Evolutionary conservation across 2,797 vertebrate genomes (phyloP), one percentile per base, ranked within the genome.

Genomic region (Neomorphus geoffroyi): DNA sequence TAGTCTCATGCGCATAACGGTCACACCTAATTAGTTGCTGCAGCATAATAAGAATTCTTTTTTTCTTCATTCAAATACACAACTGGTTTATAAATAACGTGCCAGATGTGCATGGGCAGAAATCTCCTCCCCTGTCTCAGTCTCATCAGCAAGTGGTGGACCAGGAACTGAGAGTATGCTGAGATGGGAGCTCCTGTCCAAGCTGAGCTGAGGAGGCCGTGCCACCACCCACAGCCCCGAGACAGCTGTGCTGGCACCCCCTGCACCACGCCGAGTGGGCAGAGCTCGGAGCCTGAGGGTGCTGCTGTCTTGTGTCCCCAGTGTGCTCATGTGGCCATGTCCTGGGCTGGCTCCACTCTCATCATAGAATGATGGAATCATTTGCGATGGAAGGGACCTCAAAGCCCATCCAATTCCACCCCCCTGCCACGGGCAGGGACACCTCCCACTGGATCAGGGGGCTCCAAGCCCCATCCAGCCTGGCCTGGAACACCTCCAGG

Each of bases 251-350:
- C n/a, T n/a, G n/a, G n/a, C n/a, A n/a, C n/a, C n/a, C n/a, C 64
- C 13, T 4, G 23, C 45, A 5, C 7, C 2, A 1, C 1, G 5
- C 30, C 7, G 2, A 0, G 41, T 4, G 9, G 17, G 32, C 56
- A 56, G 33, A 33, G 41, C 79, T 30, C 48, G 2, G 48, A 17
- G 30, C 28, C 33, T 6, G 24, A 5, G 5, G n/a, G 2, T 32
- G 18, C 2, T 46, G 70, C 50, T 58, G 50, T 43, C 43, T n/a
- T 28, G 0, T 9, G 17, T 26, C 41, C 37, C 48, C 41, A 22
- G 24, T 28, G 5, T 7, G 33, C 19, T 85, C 6, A 0, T 2
- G 17, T 8, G 24, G 54, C 61, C 54, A 7, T 3, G 0, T 28
- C n/a, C 50, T 54, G 58, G 23, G 8, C 28, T 69, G 51, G 48